Evolutionary conservation across 2,888 invertebrate species (phyloP), one percentile per base, ranked within the genome.

Genomic region (Scaptomyza caliginosa): DNA sequence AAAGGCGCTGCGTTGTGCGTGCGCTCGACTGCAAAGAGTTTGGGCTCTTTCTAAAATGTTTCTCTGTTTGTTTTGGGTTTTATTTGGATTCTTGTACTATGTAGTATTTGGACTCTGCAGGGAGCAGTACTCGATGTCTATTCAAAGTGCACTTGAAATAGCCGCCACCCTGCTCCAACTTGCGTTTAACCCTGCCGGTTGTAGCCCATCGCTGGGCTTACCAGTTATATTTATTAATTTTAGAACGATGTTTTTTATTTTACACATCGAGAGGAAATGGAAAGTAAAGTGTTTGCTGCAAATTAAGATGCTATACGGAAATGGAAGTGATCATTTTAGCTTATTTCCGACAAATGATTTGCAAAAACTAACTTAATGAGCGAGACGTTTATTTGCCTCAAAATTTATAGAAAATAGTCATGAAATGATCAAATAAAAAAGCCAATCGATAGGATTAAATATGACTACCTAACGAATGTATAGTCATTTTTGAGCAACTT

Each of bases 151-250:
- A 83, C 81, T 81, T 86, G 84, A 81, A 26, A 4, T 10, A 4
- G 17, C 4, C 10, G 6, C 2, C 43, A 13, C 7, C 5, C 38
- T 28, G 39, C 52, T 21, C 34, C 57, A 32, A 8, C 16, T 16
- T 3, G 17, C 8, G n/a, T n/a, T n/a, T 1, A n/a, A 50, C 17
- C 7, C 24, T 16, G 10, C 54, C 67, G 34, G 72, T 72, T 80
- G 78, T 68, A 69, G n/a, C n/a, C n/a, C n/a, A 70, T 75, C 59
- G 62, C 60, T 78, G 82, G 82, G 70, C 59, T 81, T 78, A 76
- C 74, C 67, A 72, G 87, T 67, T 54, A 71, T 74, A 72, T 71
- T 67, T 76, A 85, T 78, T 85, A 78, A 82, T 77, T 85, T 76
- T 76, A 76, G 79, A 85, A 82, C 69, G 43, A 16, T 16, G 10